phyloP scores from a whole-genome alignment of 92 coral and sea anemone species.

The Parazoanthus swiftii region DNA sequence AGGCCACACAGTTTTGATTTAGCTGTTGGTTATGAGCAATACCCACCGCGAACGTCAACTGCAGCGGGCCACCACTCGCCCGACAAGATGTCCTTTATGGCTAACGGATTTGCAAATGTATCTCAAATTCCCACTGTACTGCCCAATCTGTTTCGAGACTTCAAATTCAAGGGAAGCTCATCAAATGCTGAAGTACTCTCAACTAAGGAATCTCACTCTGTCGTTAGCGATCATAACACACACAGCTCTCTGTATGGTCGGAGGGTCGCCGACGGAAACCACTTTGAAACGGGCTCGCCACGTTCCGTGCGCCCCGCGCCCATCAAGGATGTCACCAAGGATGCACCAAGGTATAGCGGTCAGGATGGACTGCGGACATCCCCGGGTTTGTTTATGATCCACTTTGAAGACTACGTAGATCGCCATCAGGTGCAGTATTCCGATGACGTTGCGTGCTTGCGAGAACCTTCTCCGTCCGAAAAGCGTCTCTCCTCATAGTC shows the following conservation, averaged over 20 bases:
- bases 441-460: constrained; percentile 80
- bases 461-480: constrained; percentile 96
- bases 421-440: constrained; percentile 92
- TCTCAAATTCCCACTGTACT: constrained; percentile 61
- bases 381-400: constrained; percentile 67
- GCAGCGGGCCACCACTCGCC: constrained; percentile 43
- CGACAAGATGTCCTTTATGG: constrained; percentile 23
- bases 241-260: neutral
- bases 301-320: constrained; percentile 64
- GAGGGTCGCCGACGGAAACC: neutral
- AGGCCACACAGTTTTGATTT: constrained; percentile 31
- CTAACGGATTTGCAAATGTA: constrained; percentile 52
- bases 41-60: constrained; percentile 61
- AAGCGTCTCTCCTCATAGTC: constrained; percentile 56
- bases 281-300: constrained; percentile 44
- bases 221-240: neutral
- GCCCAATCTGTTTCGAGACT: constrained; percentile 57
- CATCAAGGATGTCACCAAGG: neutral
- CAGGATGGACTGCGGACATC: constrained; percentile 39
- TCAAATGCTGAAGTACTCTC: constrained; percentile 8
- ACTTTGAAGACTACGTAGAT: constrained; percentile 87
- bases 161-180: constrained; percentile 39
- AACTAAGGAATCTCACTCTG: constrained; percentile 9
- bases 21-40: constrained; percentile 5
- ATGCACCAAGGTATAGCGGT: neutral